A percentile compares a stretch with the other conserved stretches of the same genome.
Evolutionary conservation across 2,888 invertebrate species (phyloP).

Genomic region (Branchipolynoe longqiensis): DNA sequence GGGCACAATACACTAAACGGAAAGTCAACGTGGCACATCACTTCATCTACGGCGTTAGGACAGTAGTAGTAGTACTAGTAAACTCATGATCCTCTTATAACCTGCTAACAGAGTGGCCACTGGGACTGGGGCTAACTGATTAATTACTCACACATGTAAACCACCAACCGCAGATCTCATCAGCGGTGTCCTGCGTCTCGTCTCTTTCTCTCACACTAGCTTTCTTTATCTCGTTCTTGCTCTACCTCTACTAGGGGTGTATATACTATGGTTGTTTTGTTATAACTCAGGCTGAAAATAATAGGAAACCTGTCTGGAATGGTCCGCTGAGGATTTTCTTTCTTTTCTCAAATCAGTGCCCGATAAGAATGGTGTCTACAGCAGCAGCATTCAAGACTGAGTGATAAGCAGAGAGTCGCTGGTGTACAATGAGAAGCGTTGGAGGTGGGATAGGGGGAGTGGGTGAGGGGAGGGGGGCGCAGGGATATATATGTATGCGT

Average conservation of each 20-base stretch:
- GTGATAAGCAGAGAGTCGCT: background rate
- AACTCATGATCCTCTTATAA: too few relatives aligned
- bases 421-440: constrained; percentile 12
- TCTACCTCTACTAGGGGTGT: too few relatives aligned
- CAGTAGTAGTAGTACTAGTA: too few relatives aligned
- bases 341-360: background rate
- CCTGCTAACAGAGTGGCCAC: background rate
- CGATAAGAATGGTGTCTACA: constrained; percentile 12
- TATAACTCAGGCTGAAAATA: too few relatives aligned
- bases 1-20: too few relatives aligned
- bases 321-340: constrained; percentile 16
- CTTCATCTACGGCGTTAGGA: constrained; percentile 24
- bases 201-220: too few relatives aligned
- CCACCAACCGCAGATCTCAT: too few relatives aligned
- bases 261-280: too few relatives aligned
- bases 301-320: constrained; percentile 33
- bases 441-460: background rate
- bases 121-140: constrained; percentile 7
- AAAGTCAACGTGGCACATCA: constrained; percentile 37
- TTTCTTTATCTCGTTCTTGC: too few relatives aligned
- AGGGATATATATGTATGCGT: background rate
- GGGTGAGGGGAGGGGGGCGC: too few relatives aligned
- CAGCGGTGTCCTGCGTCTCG: too few relatives aligned
- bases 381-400: constrained; percentile 4
- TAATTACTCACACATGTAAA: too few relatives aligned